phyloP scores from a whole-genome alignment of 2,888 invertebrate genomes.

The Cerastis leucographa region DNA sequence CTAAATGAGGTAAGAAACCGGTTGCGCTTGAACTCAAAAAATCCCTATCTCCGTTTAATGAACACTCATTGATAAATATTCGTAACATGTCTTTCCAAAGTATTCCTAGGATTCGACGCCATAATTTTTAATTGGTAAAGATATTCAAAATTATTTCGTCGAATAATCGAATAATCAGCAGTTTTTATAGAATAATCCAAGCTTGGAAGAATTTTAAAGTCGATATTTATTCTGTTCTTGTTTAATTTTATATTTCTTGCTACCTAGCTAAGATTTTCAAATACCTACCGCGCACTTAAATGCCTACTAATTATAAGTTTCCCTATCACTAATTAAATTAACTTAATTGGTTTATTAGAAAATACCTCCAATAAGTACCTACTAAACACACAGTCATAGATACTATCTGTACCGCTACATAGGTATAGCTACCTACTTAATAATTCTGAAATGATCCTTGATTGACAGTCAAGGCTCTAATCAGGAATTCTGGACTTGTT shows the following conservation, averaged over 20 bases:
- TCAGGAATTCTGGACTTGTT: conserved; percentile 44
- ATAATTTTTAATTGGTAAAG: not conserved
- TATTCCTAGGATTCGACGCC: not conserved
- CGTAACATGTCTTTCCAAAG: not conserved
- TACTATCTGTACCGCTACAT: not conserved
- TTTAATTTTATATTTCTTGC: not conserved
- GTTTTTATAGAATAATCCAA: not conserved
- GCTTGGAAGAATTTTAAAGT: not conserved
- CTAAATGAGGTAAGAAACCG: conserved; percentile 29
- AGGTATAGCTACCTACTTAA: not conserved
- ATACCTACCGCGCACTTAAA: not conserved
- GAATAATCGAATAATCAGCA: not conserved
- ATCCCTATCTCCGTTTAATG: not conserved
- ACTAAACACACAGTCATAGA: not conserved
- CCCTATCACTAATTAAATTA: not conserved
- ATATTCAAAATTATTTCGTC: not conserved
- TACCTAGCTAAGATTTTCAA: not conserved
- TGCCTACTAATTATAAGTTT: not conserved
- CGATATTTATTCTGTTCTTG: not conserved
- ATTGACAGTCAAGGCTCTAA: conserved; percentile 34
- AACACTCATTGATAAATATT: not conserved
- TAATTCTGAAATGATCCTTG: conserved; percentile 12
- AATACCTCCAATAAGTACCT: not conserved
- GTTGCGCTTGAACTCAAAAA: not conserved
- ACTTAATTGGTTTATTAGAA: not conserved